Base-by-base conservation (phyloP, 1,140 invertebrate species). In the Drosophila saltans region DNA sequence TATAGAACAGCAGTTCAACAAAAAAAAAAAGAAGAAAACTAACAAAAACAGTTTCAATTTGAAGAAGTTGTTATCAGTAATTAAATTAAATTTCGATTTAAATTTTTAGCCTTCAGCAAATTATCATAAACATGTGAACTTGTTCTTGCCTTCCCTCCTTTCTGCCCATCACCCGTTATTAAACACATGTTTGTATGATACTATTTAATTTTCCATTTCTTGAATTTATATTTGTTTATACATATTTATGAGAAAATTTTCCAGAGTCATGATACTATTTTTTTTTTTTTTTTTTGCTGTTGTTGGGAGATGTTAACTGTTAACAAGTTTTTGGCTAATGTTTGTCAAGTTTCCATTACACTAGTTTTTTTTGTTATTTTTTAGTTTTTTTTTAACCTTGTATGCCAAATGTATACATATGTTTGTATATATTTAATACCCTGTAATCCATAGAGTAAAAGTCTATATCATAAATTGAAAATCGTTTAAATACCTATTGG, bases 181-280 rank as follows among this genome's bases (percentile, higher is more conserved):
- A 9, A n/a, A 59, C n/a, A 30, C 24, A 55, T 56, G 28, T 24
- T 10, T 40, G 10, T 5, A 58, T 21, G n/a, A 36, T 2, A 11
- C 8, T 26, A 52, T 52, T 52, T 26, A 24, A 52, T 52, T 52
- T 52, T 52, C 45, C 45, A 52, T 52, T 52, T 52, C 7, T 52
- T 52, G 8, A 66, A 30, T 57, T 62, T 33, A 5, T 67, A 74
- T 74, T 75, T 75, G 21, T 60, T 75, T 21, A 75, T 75, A 55
- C 43, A 75, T 75, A 75, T 75, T 68, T 63, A 75, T 75, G 59
- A 75, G 73, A n/a, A 74, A 75, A 74, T 74, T 75, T 75, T 75
- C 72, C 72, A 75, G 63, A 40, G 8, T 26, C 45, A 10, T 11
- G 45, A 43, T 16, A 16, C 3, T 43, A 33, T 33, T 33, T 57